A percentile compares a stretch with the other conserved stretches of the same genome.
These are phyloP conservation scores for Tiphia femorata DNA, from an alignment of 2,888 invertebrate species.

Conservation along the genomic window DNA sequence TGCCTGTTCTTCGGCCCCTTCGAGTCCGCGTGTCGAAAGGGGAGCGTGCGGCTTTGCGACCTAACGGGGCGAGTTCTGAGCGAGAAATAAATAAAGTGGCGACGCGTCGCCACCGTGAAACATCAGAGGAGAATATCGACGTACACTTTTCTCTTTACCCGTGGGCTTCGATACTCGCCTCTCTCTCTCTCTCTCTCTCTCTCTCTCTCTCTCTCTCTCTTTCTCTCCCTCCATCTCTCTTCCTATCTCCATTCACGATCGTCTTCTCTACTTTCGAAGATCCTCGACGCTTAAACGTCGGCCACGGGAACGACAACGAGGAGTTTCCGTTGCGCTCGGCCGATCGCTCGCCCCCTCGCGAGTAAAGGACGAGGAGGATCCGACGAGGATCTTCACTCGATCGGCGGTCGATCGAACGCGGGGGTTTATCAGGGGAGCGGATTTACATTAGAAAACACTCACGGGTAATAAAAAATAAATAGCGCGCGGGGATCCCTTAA, in stretches of 20 bases:
- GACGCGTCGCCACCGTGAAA: neutral
- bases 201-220: neutral
- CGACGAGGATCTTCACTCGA: constrained; percentile 7
- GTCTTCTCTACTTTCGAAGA: neutral
- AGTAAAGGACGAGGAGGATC: neutral
- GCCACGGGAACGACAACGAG: neutral
- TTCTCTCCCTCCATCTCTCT: neutral
- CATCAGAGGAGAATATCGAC: neutral
- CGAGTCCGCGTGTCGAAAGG: constrained; percentile 32
- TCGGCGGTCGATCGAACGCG: constrained; percentile 8
- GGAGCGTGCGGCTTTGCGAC: constrained; percentile 24
- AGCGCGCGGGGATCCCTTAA: constrained; percentile 56
- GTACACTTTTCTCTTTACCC: neutral
- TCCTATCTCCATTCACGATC: neutral
- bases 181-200: neutral
- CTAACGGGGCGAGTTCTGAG: constrained; percentile 36
- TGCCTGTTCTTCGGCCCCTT: neutral
- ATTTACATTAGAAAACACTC: constrained; percentile 42
- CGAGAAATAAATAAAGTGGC: constrained; percentile 38
- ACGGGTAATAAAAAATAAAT: constrained; percentile 63
- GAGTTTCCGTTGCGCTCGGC: neutral
- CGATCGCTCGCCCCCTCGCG: neutral
- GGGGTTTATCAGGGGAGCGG: neutral
- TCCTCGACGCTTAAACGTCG: neutral
- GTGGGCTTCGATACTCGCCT: neutral